These are phyloP conservation scores for Eublepharis macularius DNA, from an alignment of 2,113 vertebrate genomes.

Conservation along the genomic window DNA sequence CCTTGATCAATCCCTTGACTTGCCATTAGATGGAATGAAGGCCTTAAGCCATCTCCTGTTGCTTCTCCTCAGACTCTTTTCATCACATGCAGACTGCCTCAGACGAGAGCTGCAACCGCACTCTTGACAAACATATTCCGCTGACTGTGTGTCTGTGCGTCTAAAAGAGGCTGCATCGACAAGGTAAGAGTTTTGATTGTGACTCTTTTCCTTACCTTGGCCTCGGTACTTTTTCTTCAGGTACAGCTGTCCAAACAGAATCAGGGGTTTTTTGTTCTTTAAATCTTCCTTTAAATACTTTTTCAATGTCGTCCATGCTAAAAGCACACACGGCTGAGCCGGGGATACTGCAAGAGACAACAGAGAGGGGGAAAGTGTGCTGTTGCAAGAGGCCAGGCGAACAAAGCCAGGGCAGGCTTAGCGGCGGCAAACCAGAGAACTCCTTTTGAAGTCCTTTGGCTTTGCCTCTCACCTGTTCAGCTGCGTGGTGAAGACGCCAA, in stretches of 20 bases:
- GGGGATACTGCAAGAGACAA: conserved; percentile 84
- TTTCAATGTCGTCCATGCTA: conserved; percentile 96
- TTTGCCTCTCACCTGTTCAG: conserved; percentile 91
- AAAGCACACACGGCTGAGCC: conserved; percentile 97
- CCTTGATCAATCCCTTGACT: too few species aligned
- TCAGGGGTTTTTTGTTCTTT: conserved; percentile 98
- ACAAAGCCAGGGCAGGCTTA: background rate
- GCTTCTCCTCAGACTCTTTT: too few species aligned
- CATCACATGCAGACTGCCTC: too few species aligned
- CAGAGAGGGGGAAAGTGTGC: background rate
- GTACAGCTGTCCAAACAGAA: conserved; percentile 96
- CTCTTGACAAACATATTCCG: too few species aligned
- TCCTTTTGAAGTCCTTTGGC: conserved; percentile 19
- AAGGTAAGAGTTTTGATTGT: too few species aligned
- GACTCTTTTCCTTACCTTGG: conserved; percentile 82
- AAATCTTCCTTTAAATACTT: conserved; percentile 92
- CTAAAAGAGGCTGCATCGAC: too few species aligned
- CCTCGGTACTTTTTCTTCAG: conserved; percentile 94
- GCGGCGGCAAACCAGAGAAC: background rate
- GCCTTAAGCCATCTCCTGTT: too few species aligned
- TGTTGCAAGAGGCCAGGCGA: conserved; percentile 31
- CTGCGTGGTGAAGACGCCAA: conserved; percentile 97
- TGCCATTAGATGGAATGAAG: too few species aligned
- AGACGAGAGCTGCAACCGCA: too few species aligned
- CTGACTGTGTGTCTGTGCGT: too few species aligned